Evolutionary conservation across 2,888 invertebrate genomes (phyloP), one percentile per base, ranked within the genome.

Genomic region (Calephelis perditalis): DNA sequence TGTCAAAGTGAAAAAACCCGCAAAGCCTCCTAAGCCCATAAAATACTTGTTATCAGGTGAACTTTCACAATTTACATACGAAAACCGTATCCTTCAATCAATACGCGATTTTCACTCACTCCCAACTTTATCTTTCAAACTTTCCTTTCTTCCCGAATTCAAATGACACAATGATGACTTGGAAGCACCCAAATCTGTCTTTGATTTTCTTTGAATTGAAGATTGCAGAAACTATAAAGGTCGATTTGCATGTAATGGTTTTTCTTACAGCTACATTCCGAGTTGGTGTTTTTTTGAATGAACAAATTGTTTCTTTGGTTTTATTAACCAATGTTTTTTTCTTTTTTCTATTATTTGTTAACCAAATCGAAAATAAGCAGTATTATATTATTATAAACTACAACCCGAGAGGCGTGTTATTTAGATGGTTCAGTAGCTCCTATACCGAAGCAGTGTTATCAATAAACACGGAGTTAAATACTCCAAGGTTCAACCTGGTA

Each of bases 171-270:
- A 68, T 59, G 65, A 68, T 67, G 46, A 58, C 61, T 61, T 55
- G 60, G 46, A 43, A 62, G 61, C 62, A 64, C 59, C 62, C 59
- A 62, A 67, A 70, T 67, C 64, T 64, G 62, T 68, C 60, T 71
- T 71, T 68, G 68, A 71, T 71, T 66, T 68, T 67, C 66, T 68
- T 67, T 61, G 64, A 61, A 65, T 66, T 63, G 52, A 63, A 58
- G 61, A 60, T 58, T 59, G 60, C 44, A 7, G 46, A 45, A 44
- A 45, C 35, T 46, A 46, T 11, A 26, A 44, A 57, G 45, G 44
- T 46, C 0, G 57, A 43, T 54, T 36, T 54, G 36, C 36, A 54
- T n/a, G 7, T 9, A 35, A 36, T 11, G 52, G 36, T 36, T 11
- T 52, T 35, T 40, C 40, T 40, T 8, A 40, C 40, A 40, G 40